phyloP scores from a whole-genome alignment of 1,140 invertebrate species.

The Cardiocondyla obscurior region DNA sequence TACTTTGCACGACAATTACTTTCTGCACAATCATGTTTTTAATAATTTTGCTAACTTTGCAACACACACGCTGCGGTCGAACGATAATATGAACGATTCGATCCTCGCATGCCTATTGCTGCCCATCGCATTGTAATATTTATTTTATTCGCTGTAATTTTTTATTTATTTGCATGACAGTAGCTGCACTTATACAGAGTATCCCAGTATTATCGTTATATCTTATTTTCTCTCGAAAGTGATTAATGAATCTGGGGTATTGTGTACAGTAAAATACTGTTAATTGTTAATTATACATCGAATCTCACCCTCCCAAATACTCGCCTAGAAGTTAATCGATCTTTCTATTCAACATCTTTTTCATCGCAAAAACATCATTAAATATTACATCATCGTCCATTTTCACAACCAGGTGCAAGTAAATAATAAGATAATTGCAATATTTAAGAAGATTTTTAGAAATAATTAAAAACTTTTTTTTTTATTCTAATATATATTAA shows the following conservation, averaged over 20 bases:
- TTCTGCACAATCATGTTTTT: conserved; percentile 35
- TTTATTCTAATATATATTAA: no score
- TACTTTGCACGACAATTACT: conserved; percentile 36
- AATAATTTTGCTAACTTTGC: conserved; percentile 23
- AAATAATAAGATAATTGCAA: neutral
- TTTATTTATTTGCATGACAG: conserved; percentile 30
- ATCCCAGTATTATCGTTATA: neutral
- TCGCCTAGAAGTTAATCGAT: conserved; percentile 1
- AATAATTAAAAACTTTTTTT: no score
- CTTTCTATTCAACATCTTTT: neutral
- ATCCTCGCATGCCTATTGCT: conserved; percentile 38
- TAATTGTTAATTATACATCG: neutral
- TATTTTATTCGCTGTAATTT: conserved; percentile 8
- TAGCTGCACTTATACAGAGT: conserved; percentile 22
- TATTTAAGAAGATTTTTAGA: neutral
- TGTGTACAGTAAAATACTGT: neutral
- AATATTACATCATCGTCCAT: neutral
- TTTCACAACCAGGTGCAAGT: neutral
- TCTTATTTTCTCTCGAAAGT: neutral
- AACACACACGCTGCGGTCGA: conserved; percentile 50
- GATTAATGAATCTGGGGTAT: neutral
- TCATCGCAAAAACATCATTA: conserved; percentile 27
- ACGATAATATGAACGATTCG: conserved; percentile 10
- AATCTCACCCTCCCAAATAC: neutral
- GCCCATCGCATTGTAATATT: neutral